Evolutionary conservation across 2,113 vertebrate genomes (phyloP), one percentile per base, ranked within the genome.

Genomic region (Regulus satrapa): DNA sequence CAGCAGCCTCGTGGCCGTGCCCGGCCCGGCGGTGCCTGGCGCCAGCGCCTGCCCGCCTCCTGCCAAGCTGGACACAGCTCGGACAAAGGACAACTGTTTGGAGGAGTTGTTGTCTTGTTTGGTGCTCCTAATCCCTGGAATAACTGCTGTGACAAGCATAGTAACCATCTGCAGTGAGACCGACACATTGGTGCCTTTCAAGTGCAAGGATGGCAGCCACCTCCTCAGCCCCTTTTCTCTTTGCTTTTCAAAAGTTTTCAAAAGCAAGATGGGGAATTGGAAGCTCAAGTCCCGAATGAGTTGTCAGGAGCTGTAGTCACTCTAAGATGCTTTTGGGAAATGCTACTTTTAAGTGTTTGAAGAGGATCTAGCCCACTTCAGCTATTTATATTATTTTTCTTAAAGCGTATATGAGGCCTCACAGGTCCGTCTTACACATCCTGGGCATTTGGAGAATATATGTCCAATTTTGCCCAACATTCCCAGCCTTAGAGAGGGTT

Each of bases 71-170:
- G 78, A 48, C 82, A 74, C 58, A 20, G 73, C 80, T 62, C 85
- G 80, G 71, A 95, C 95, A 96, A 96, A 95, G 88, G 59, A 51
- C 85, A 85, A 83, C 89, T 97, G 95, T 95, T 82, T 16, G 38
- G 29, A 91, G 88, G 63, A 80, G 68, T 64, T 95, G 90, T 93
- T 96, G 93, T 94, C 92, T 26, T 90, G 64, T 79, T 75, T 40
- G 25, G 82, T 84, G 92, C 77, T 90, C 85, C 90, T 84, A 73
- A 90, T 93, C 89, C 85, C 82, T 81, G 85, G 38, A 34, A 64
- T 89, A 85, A 85, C 67, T 55, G 75, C 93, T 94, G 94, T 92
- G 92, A 90, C 88, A 41, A 56, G 92, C 93, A 59, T 2, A 93
- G 78, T 62, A 74, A 86, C 88, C 75, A 67, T 83, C 92, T 92